phyloP scores from a whole-genome alignment of 37 sponge, comb jelly and placozoan genomes.

The Geodia barretti region DNA sequence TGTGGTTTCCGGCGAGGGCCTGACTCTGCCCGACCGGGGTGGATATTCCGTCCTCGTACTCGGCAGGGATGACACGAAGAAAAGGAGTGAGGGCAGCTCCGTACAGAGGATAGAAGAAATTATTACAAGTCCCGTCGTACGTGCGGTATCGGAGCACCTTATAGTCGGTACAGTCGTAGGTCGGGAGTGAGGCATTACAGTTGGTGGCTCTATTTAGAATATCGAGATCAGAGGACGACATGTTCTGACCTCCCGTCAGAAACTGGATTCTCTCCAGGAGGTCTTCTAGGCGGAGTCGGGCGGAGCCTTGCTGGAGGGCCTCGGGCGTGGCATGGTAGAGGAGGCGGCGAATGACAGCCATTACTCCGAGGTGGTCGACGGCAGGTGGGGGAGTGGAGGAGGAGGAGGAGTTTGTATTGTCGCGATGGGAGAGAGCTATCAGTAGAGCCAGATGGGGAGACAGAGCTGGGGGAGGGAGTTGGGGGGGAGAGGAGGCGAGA shows the following conservation, averaged over 20 bases:
- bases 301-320: conserved; percentile 6
- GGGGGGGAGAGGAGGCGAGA: background rate
- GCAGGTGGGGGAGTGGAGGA: background rate
- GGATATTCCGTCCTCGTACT: conserved; percentile 66
- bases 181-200: background rate
- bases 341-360: background rate
- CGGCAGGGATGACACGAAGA: conserved; percentile 51
- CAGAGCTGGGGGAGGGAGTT: background rate
- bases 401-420: background rate
- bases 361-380: background rate
- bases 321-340: background rate
- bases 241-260: background rate
- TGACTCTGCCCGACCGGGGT: conserved; percentile 36
- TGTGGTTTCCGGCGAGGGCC: conserved; percentile 1
- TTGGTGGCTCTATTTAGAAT: conserved; percentile 3
- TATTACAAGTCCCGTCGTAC: conserved; percentile 92
- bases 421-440: conserved; percentile 1
- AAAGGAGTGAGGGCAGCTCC: conserved; percentile 56
- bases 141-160: conserved; percentile 47
- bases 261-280: background rate
- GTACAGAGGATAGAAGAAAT: conserved; percentile 57
- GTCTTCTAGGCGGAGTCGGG: conserved; percentile 11
- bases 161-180: conserved; percentile 3
- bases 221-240: conserved; percentile 10
- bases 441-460: conserved; percentile 22